Percentiles rank a stretch among this genome's conserved stretches.
These are phyloP conservation scores for Adrianichthys oophorus DNA, from an alignment of 2,797 vertebrate genomes.

Conservation along the genomic window DNA sequence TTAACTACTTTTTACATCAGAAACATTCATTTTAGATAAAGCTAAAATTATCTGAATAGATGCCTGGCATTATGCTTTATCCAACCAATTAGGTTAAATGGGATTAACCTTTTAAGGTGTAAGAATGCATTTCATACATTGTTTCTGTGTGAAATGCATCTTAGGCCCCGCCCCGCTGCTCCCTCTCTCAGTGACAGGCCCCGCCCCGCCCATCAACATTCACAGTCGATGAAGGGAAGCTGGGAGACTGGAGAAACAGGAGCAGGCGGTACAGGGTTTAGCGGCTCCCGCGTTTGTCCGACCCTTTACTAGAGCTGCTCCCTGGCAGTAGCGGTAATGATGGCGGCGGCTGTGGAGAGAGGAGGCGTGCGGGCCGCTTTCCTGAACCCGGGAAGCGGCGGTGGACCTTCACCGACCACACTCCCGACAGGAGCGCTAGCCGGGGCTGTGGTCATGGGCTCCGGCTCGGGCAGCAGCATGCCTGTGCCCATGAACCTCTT, in stretches of 20 bases:
- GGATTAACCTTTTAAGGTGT: no score
- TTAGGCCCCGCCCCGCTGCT: slow-evolving; percentile 13
- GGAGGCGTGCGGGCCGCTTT: slow-evolving; percentile 81
- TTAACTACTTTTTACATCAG: no score
- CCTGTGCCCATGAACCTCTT: slow-evolving; percentile 83
- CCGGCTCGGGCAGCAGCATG: slow-evolving; percentile 69
- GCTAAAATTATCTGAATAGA: no score
- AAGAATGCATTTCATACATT: no score
- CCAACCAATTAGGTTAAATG: no score
- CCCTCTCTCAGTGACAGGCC: slow-evolving; percentile 42
- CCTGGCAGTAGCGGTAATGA: slow-evolving; percentile 75
- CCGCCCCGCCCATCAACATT: slow-evolving; percentile 66
- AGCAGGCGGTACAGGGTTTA: slow-evolving; percentile 47
- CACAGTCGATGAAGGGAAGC: slow-evolving; percentile 39
- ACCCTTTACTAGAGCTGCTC: slow-evolving; percentile 72
- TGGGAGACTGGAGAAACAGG: slow-evolving; percentile 57
- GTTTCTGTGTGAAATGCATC: no score
- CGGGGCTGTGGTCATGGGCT: slow-evolving; percentile 68
- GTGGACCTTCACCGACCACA: slow-evolving; percentile 58
- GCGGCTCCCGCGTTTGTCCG: slow-evolving; percentile 64
- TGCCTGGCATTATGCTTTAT: no score
- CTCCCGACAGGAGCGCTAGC: slow-evolving; percentile 66
- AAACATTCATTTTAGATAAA: no score
- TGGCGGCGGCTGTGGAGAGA: slow-evolving; percentile 83
- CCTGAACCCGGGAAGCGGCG: slow-evolving; percentile 76